These are phyloP conservation scores for Lacerta agilis DNA, from an alignment of 2,797 vertebrate genomes.

Conservation along the genomic window DNA sequence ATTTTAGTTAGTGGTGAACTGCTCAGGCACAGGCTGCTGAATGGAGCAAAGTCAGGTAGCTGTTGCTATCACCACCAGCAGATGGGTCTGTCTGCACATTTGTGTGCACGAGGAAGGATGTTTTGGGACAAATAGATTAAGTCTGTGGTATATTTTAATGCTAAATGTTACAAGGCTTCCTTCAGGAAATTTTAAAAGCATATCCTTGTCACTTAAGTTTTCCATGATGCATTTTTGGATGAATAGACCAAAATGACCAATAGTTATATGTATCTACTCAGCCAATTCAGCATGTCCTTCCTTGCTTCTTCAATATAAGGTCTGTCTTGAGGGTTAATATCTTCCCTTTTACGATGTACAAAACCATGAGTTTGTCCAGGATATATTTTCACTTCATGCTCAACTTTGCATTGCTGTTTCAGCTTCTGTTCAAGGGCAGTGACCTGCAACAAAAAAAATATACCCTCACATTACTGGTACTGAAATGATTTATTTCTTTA, in stretches of 20 bases:
- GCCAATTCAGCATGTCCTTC: slow-evolving; percentile 88
- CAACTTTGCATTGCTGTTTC: slow-evolving; percentile 84
- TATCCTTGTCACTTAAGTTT: not conserved
- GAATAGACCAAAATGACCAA: no score
- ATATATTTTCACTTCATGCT: slow-evolving; percentile 89
- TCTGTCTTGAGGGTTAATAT: slow-evolving; percentile 85
- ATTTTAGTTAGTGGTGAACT: not conserved
- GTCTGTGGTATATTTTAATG: not conserved
- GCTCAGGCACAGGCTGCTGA: not conserved
- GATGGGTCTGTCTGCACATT: not conserved
- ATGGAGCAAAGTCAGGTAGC: not conserved
- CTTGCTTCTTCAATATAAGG: slow-evolving; percentile 86
- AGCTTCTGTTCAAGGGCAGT: slow-evolving; percentile 82
- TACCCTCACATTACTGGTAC: not conserved
- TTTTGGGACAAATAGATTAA: not conserved
- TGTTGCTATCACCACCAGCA: not conserved
- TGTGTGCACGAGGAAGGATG: not conserved
- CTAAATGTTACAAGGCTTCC: not conserved
- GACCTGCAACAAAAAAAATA: slow-evolving; percentile 78
- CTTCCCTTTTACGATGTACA: slow-evolving; percentile 90
- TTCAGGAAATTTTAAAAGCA: not conserved
- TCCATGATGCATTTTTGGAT: not conserved
- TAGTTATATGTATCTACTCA: slow-evolving; percentile 86
- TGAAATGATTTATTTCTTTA: not conserved
- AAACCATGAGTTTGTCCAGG: slow-evolving; percentile 93